A percentile compares a stretch with the other conserved stretches of the same genome.
phyloP scores from a whole-genome alignment of 2,113 vertebrate genomes.

The Danio rerio region GRCz12tu NC_133179.1:12313501-12314000 shows the following conservation, averaged over 20 bases:
- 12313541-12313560: no score
- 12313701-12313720: not conserved
- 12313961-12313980: not conserved
- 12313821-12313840: conserved; percentile 71
- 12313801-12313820: conserved; percentile 64
- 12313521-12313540: no score
- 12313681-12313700: not conserved
- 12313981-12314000: not conserved
- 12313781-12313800: conserved; percentile 60
- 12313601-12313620: no score
- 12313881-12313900: conserved; percentile 58
- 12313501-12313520: no score
- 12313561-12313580: no score
- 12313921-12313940: conserved; percentile 21
- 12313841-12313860: conserved; percentile 64
- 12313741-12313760: not conserved
- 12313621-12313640: no score
- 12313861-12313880: conserved; percentile 13
- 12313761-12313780: conserved; percentile 7
- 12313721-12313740: not conserved
- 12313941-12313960: not conserved
- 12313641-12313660: no score
- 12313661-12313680: no score
- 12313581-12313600: no score
- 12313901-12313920: conserved; percentile 4